These are phyloP conservation scores for Bufotes viridis DNA, from an alignment of 2,797 vertebrate species.

Conservation along the genomic window DNA sequence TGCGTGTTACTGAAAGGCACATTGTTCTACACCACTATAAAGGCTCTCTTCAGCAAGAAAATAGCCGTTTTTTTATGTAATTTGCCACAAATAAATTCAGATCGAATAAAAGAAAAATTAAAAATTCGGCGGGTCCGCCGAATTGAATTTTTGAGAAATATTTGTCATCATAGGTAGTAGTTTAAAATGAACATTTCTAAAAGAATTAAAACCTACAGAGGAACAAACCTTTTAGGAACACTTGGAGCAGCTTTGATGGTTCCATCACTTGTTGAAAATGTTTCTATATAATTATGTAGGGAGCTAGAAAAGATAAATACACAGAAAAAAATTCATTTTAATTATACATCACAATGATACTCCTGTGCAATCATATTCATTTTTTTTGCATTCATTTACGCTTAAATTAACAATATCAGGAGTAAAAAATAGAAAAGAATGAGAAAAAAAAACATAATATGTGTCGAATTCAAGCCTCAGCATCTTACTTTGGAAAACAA, in stretches of 20 bases:
- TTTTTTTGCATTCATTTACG: conserved; percentile 66
- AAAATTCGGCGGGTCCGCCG: too few relatives aligned
- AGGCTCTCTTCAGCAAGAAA: too few relatives aligned
- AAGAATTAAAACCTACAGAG: conserved; percentile 39
- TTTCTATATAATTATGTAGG: conserved; percentile 69
- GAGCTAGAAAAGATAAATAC: conserved; percentile 65
- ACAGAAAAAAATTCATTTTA: not conserved
- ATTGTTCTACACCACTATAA: too few relatives aligned
- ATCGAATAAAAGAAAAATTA: too few relatives aligned
- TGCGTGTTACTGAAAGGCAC: too few relatives aligned
- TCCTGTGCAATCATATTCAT: conserved; percentile 65
- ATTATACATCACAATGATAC: conserved; percentile 49
- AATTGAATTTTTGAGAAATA: too few relatives aligned
- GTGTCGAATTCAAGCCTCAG: conserved; percentile 53
- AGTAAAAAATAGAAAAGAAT: conserved; percentile 23
- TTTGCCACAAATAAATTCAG: too few relatives aligned
- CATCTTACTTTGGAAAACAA: conserved; percentile 66
- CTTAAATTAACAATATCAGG: conserved; percentile 43
- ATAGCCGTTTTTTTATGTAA: too few relatives aligned
- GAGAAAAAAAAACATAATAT: conserved; percentile 54
- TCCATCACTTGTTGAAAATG: conserved; percentile 67
- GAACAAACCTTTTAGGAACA: conserved; percentile 77
- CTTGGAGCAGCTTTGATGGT: conserved; percentile 47
- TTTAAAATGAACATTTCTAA: not conserved
- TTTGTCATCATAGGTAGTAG: not conserved